Evolutionary conservation across 2,888 invertebrate species (phyloP), one percentile per base, ranked within the genome.

Genomic region (Melipona beecheii): DNA sequence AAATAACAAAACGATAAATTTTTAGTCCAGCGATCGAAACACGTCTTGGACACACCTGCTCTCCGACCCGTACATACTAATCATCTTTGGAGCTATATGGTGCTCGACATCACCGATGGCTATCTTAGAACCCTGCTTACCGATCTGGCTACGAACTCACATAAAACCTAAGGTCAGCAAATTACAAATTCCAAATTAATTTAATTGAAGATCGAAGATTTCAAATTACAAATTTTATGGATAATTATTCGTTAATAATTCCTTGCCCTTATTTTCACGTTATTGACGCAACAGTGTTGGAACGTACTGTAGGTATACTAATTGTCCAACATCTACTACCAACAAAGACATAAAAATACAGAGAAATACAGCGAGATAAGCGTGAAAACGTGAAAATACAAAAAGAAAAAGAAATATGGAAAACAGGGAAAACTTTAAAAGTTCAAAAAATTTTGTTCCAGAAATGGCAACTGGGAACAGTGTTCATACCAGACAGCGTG

Each of bases 401-500:
- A 66, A 6, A 15, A 19, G n/a, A 6, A 4, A 13, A 1, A 50
- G 21, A 58, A 5, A 2, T 56, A 31, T 15, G 6, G 19, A 60
- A 4, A 72, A 24, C 4, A 4, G 4, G 0, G 31, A 36, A 43
- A 2, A 43, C 1, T 36, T 36, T 1, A 9, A 1, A 36, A 36
- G 9, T 31, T 31, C 3, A 31, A 31, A 31, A 1, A 43, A 43
- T 43, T 9, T 21, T 13, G 17, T 80, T 76, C 93, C n/a, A 96
- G 95, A 96, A 95, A 91, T 97, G 97, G 97, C 97, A 97, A 92
- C 94, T 97, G 91, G 98, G 98, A 4, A 96, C 97, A 0, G 97
- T 98, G 9, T 98, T 98, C 91, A 96, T 98, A 84, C 98, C 98
- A 0, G 98, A 98, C 93, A 98, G 98, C 89, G 91, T 98, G 54